phyloP scores from a whole-genome alignment of 92 coral and sea anemone species.

The Paragorgia papillata region DNA sequence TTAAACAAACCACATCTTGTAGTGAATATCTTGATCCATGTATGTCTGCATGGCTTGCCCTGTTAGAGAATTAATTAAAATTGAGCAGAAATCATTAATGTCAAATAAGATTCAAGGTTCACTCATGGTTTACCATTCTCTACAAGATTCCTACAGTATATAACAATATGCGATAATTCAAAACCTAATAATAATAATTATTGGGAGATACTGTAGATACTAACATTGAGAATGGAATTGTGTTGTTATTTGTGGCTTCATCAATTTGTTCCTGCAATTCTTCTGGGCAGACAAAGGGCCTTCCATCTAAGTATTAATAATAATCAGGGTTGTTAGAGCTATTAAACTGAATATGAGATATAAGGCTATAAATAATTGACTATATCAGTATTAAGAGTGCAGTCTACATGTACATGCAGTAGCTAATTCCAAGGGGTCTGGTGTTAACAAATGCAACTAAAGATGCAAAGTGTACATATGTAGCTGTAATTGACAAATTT shows the following conservation, averaged over 20 bases:
- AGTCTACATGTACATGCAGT: neutral
- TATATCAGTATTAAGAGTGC: neutral
- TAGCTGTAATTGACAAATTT: too few relatives aligned
- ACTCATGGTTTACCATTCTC: too few relatives aligned
- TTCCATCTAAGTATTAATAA: neutral
- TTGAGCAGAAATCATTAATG: too few relatives aligned
- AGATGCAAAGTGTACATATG: too few relatives aligned
- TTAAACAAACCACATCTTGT: neutral
- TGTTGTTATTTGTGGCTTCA: neutral
- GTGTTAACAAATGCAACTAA: too few relatives aligned
- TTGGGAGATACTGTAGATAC: neutral
- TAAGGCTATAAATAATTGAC: too few relatives aligned
- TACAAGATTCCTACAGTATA: too few relatives aligned
- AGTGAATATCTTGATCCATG: neutral
- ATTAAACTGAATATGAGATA: too few relatives aligned
- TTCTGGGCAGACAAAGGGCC: slow-evolving; percentile 1
- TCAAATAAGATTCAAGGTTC: too few relatives aligned
- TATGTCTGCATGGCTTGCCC: neutral
- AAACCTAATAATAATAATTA: too few relatives aligned
- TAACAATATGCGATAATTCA: too few relatives aligned
- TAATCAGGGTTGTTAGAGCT: too few relatives aligned
- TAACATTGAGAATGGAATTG: neutral
- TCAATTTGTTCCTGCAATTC: neutral
- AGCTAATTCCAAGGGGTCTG: neutral
- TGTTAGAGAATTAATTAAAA: neutral